A percentile compares a stretch with the other conserved stretches of the same genome.
Conservation (phyloP, 2,797 vertebrate species). For the Amblyopsis hoosieri region DNA sequence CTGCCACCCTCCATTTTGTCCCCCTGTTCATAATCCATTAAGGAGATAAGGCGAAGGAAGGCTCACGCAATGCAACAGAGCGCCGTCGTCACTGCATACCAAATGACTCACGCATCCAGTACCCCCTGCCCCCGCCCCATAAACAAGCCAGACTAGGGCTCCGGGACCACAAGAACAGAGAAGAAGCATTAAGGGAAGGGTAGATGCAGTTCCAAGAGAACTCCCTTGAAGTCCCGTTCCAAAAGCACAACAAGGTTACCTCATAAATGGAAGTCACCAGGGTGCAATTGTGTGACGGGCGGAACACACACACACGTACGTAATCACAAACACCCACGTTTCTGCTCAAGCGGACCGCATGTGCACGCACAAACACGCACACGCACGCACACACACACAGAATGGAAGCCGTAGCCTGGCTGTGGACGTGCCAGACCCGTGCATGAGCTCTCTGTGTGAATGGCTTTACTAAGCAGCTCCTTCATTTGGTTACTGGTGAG, state of each 20-base stretch:
- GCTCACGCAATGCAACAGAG: slow-evolving; percentile 66
- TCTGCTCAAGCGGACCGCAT: not conserved
- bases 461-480: no score
- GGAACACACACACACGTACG: not conserved
- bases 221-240: no score
- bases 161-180: no score
- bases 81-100: slow-evolving; percentile 56
- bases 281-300: not conserved
- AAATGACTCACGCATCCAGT: slow-evolving; percentile 55
- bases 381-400: not conserved
- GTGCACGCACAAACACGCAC: no score
- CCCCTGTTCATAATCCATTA: slow-evolving; percentile 74
- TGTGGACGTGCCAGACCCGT: no score
- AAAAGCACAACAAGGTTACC: no score
- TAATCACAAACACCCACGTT: slow-evolving; percentile 1
- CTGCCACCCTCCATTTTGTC: slow-evolving; percentile 66
- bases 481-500: no score
- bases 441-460: no score
- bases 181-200: not conserved
- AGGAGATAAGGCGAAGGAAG: slow-evolving; percentile 68
- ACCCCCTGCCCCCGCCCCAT: not conserved
- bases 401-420: no score
- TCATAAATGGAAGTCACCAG: no score
- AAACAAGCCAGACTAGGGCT: no score
- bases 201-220: no score